Percentiles rank a stretch among this genome's conserved stretches.
These are phyloP conservation scores for Xylota sylvarum DNA, from an alignment of 2,888 invertebrate species.

Conservation along the genomic window DNA sequence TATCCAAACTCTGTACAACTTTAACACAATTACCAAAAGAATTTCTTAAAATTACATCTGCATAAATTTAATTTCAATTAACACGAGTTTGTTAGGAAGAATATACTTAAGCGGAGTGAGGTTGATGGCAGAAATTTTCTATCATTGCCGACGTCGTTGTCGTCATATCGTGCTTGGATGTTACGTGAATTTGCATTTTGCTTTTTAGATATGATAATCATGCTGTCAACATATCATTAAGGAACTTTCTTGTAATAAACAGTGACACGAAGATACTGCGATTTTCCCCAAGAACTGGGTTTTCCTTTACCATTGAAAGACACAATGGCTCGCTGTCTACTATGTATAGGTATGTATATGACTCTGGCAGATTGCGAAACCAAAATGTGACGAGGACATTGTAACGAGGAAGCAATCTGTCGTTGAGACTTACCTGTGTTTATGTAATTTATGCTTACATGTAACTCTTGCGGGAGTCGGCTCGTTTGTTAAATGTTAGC, in stretches of 20 bases:
- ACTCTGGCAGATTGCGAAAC: constrained; percentile 50
- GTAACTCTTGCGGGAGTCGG: constrained; percentile 39
- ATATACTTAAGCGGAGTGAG: neutral
- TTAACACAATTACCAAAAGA: constrained; percentile 55
- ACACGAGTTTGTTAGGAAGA: constrained; percentile 47
- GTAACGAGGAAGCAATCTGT: constrained; percentile 59
- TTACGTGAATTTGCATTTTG: constrained; percentile 63
- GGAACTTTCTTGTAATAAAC: constrained; percentile 67
- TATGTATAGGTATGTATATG: constrained; percentile 39
- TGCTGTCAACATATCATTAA: constrained; percentile 75
- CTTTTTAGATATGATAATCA: constrained; percentile 73
- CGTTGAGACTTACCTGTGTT: constrained; percentile 58
- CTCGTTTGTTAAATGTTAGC: constrained; percentile 44
- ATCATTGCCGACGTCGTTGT: constrained; percentile 10
- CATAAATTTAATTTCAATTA: constrained; percentile 75
- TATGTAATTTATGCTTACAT: constrained; percentile 60
- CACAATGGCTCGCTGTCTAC: constrained; percentile 53
- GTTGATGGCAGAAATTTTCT: neutral
- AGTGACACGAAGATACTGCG: constrained; percentile 43
- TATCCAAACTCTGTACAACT: constrained; percentile 32
- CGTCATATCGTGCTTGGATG: constrained; percentile 40
- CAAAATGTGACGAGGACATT: constrained; percentile 56
- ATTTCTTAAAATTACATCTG: constrained; percentile 62
- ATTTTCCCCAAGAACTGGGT: constrained; percentile 19
- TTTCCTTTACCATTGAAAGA: constrained; percentile 15